Evolutionary conservation across 2,113 vertebrate species (phyloP).

Genomic region (Helogale parvula): DNA sequence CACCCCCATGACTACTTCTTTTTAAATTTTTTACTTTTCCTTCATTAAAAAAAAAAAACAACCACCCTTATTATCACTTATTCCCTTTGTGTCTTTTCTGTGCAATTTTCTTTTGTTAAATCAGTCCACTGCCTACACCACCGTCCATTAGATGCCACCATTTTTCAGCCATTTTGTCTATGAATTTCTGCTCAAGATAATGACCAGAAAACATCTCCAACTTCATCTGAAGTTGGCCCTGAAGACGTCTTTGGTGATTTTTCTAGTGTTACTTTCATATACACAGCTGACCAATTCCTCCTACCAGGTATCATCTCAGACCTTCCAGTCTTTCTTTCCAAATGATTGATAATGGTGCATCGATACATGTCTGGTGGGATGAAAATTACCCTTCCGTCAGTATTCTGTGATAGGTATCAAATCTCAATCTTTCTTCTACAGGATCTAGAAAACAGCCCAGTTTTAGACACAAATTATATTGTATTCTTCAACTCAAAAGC

Average conservation of each 20-base stretch:
- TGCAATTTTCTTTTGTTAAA: not conserved
- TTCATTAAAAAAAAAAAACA: not conserved
- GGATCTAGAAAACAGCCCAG: not conserved
- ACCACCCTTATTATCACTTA: not conserved
- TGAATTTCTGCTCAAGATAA: not conserved
- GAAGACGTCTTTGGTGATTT: no score
- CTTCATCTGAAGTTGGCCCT: not conserved
- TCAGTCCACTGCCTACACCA: not conserved
- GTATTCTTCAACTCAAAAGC: not conserved
- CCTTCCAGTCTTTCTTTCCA: not conserved
- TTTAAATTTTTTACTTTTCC: not conserved
- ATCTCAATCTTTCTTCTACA: not conserved
- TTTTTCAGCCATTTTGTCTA: not conserved
- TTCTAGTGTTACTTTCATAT: not conserved
- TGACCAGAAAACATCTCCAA: not conserved
- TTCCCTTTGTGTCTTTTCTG: not conserved
- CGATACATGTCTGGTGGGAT: no score
- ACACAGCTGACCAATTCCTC: not conserved
- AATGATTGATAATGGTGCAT: accelerated
- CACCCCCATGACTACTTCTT: not conserved
- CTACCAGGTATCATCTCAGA: accelerated
- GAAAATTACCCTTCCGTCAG: not conserved
- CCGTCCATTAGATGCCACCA: not conserved
- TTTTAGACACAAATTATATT: not conserved
- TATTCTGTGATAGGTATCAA: not conserved